phyloP scores from a whole-genome alignment of 2,113 vertebrate species.

The Benitochromis conjunctus region DNA sequence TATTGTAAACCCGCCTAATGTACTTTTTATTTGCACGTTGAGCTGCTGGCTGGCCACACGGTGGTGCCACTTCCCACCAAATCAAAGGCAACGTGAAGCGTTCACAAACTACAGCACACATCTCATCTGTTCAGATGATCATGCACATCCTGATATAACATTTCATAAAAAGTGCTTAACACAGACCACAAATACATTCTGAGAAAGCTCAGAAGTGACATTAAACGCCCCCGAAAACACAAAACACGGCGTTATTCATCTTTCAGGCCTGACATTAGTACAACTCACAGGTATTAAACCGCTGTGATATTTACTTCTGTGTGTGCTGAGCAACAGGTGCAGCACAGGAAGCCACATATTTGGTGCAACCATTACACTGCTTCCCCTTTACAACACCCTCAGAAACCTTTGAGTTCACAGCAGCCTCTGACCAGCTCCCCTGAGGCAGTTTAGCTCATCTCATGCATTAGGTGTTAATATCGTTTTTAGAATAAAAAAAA shows the following conservation, averaged over 20 bases:
- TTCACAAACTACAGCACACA: background rate
- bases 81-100: background rate
- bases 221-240: background rate
- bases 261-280: background rate
- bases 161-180: background rate
- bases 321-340: background rate
- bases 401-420: background rate
- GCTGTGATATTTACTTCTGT: background rate
- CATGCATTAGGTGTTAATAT: background rate
- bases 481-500: too few species aligned
- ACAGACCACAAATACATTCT: background rate
- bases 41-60: background rate
- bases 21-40: background rate
- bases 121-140: background rate
- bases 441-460: background rate
- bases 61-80: constrained; percentile 11
- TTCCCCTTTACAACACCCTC: background rate
- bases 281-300: background rate
- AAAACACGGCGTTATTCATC: background rate
- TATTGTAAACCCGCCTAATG: background rate
- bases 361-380: background rate
- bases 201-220: background rate
- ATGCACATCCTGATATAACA: fast-evolving
- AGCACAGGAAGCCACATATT: constrained; percentile 45
- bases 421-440: background rate